Evolutionary conservation across 2,113 vertebrate species (phyloP).

Genomic region (Brachyhypopomus occidentalis): DNA sequence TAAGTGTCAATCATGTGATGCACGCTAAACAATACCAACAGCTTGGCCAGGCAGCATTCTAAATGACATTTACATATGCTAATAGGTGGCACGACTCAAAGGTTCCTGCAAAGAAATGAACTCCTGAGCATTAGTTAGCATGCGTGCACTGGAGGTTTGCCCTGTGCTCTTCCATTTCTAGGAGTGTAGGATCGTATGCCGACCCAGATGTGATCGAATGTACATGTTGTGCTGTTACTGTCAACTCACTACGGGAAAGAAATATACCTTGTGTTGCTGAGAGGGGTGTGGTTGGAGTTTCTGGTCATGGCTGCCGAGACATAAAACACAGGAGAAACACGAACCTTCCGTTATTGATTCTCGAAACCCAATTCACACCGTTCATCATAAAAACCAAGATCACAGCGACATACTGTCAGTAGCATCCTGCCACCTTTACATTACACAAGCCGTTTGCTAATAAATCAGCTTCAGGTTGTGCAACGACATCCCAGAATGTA

Average conservation of each 20-base stretch:
- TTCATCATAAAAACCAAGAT: no score
- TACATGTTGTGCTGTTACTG: neutral
- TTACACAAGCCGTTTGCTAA: neutral
- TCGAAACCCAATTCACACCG: no score
- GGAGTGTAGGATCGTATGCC: neutral
- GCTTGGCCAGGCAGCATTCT: neutral
- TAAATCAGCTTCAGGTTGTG: neutral
- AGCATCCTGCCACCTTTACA: no score
- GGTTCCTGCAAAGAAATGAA: neutral
- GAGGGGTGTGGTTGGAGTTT: slow-evolving; percentile 72
- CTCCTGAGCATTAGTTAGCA: no score
- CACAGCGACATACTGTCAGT: no score
- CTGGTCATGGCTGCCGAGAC: slow-evolving; percentile 76
- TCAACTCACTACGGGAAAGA: neutral
- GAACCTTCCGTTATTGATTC: no score
- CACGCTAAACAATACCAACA: neutral
- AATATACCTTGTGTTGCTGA: slow-evolving; percentile 48
- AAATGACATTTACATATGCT: neutral
- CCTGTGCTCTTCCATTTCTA: neutral
- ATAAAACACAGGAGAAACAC: neutral
- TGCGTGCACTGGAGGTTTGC: no score
- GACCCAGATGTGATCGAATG: neutral
- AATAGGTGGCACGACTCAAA: no score
- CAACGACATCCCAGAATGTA: no score
- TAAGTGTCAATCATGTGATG: neutral